Conservation (phyloP, 64 coral and sea anemone genomes). For the Actinia tenebrosa region DNA sequence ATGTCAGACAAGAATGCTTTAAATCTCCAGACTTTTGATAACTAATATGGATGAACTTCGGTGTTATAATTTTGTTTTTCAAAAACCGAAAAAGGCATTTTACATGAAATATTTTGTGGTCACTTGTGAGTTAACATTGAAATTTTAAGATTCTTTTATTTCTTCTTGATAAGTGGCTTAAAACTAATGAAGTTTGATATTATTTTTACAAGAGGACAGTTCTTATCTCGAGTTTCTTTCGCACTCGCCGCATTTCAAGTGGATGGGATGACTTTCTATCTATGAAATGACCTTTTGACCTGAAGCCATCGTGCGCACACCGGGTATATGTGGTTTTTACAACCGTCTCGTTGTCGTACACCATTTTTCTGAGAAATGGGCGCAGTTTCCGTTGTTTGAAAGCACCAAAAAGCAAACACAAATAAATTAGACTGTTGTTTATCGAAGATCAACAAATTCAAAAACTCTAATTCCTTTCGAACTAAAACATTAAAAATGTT, state of each 20-base stretch:
- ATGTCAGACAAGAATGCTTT: not conserved
- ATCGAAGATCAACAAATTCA: conserved; percentile 11
- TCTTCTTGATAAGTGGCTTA: no score
- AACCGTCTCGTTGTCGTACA: not conserved
- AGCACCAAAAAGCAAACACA: not conserved
- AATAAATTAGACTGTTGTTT: conserved; percentile 18
- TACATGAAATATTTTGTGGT: no score
- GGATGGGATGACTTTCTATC: not conserved
- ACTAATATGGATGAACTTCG: no score
- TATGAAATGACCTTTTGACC: not conserved
- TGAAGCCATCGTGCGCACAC: not conserved
- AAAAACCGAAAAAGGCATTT: no score
- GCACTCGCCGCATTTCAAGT: conserved; percentile 9
- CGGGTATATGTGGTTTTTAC: not conserved
- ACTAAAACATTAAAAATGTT: not conserved
- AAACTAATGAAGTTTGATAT: not conserved
- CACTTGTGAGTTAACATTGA: no score
- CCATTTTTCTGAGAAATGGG: conserved; percentile 1
- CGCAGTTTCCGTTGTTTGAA: conserved; percentile 20
- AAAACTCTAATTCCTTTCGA: conserved; percentile 11
- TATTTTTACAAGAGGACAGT: not conserved
- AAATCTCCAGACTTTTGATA: not conserved
- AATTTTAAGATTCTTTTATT: no score
- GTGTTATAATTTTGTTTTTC: no score
- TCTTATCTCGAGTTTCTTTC: conserved; percentile 3